Percentiles rank a stretch among this genome's conserved stretches.
Evolutionary conservation across 2,113 vertebrate species (phyloP).

Genomic region (Noctilio leporinus): DNA sequence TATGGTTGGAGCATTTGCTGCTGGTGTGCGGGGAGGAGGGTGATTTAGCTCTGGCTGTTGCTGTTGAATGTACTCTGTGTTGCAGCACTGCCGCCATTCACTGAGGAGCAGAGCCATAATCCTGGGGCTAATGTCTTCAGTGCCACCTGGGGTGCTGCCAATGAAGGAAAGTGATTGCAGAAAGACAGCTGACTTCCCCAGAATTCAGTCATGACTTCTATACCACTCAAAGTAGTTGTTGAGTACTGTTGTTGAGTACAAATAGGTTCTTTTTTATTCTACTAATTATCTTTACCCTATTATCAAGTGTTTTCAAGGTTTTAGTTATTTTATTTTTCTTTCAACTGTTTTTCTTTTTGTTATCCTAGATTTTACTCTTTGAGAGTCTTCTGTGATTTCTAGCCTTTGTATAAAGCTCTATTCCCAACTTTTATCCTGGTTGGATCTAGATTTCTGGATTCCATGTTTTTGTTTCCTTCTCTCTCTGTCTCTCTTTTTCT

Average conservation of each 20-base stretch:
- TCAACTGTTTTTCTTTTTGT: neutral
- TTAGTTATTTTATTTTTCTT: neutral
- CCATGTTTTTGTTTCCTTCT: neutral
- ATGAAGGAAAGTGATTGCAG: neutral
- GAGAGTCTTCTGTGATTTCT: neutral
- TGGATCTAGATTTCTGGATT: conserved; percentile 1
- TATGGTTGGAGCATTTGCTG: neutral
- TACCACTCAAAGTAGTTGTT: neutral
- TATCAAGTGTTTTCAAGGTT: neutral
- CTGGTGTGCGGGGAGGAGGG: neutral
- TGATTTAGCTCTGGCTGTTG: neutral
- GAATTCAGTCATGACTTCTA: neutral
- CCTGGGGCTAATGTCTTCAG: neutral
- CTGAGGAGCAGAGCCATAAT: neutral
- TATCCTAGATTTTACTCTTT: neutral
- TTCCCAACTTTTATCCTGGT: neutral
- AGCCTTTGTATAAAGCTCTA: neutral
- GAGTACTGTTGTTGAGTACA: neutral
- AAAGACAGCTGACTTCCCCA: neutral
- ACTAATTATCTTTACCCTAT: neutral
- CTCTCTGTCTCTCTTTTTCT: no score
- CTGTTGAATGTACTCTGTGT: neutral
- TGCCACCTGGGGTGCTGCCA: neutral
- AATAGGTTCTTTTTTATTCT: neutral
- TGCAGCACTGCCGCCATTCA: neutral